Base-by-base conservation (phyloP, 2,888 invertebrate genomes). In the Dynastes hyllus region DNA sequence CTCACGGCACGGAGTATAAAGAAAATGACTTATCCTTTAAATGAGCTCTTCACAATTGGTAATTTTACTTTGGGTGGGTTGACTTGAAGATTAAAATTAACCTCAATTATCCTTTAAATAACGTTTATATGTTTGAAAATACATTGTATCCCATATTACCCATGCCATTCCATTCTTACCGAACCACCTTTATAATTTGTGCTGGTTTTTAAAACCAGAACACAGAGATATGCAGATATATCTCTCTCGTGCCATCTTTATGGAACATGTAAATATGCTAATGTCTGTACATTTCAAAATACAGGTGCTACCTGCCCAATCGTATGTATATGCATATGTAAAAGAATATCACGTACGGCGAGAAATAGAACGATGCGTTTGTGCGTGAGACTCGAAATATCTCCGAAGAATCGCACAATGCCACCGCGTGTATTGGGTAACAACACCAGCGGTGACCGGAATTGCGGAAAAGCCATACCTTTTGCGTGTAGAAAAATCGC, bases 401-500 rank as follows among this genome's bases (percentile, higher is more conserved):
- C 29, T 61, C 6, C 61, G 22, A 22, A 61, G 8, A 29, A 22
- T 22, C 22, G 22, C 22, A 22, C 22, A 4, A 53, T 3, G 53
- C 16, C 27, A 16, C 22, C 27, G 22, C 11, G 27, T 61, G 27
- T 61, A 27, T 63, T 63, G 63, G 63, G 63, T 27, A 63, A 63
- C 63, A 32, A 29, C 32, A 29, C 32, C 63, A 51, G 16, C 45
- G 73, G 45, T 75, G 73, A 61, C 61, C 73, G 73, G 61, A 75
- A 61, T 75, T 61, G 73, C 73, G 69, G 69, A 69, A 69, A 69
- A 69, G 29, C 50, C 29, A 11, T 69, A 29, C 27, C 29, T 69
- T 29, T 51, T 13, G 50, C 22, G 50, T 55, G 16, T 40, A 29
- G 51, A 75, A 75, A 71, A 75, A 75, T 61, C 29, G 73, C 73